Base-by-base conservation (phyloP, 2,888 invertebrate species). In the Cyclophora punctaria region DNA sequence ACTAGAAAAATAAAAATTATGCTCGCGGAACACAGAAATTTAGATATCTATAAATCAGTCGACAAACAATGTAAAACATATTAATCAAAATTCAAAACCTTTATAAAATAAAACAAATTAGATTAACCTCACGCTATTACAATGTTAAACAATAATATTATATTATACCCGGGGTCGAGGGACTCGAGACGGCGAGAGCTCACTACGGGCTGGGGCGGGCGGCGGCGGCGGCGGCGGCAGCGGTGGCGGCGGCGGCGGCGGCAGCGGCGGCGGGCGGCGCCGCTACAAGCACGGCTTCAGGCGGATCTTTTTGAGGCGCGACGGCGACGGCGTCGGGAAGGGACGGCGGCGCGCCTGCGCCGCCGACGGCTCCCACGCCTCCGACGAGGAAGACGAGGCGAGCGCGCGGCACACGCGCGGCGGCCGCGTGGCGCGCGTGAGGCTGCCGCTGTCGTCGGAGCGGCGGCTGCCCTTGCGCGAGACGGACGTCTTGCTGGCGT, bases 221-320 rank as follows among this genome's bases (percentile, higher is more conserved):
- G 35, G 50, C 44, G 44, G 44, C 37, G 41, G 41, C 44, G 33
- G 4, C 34, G 45, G 43, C 7, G 41, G 33, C 41, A 37, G 20
- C 6, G 1, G 33, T 5, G 6, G 35, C 37, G n/a, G n/a, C 20
- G 35, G 35, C 40, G 50, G 35, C 44, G 6, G 48, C 42, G 48
- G 44, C 34, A 43, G 44, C 48, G 42, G 49, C 41, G 48, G 7
- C 49, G 7, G n/a, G 46, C 6, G 51, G 7, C n/a, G 69, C 58
- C 56, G 83, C 81, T 86, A 86, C 73, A 80, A 69, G 62, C 64
- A 78, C 4, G 80, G 73, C 67, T 87, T 87, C 46, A 87, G 73
- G 49, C 87, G 72, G 62, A 86, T 83, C 74, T 87, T 87, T 66
- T 87, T 87, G 54, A 87, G 81, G 52, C 67, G 80, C 49, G 78